These are phyloP conservation scores for Dendroctonus ponderosae DNA, from an alignment of 1,140 invertebrate species.

Conservation along the genomic window DNA sequence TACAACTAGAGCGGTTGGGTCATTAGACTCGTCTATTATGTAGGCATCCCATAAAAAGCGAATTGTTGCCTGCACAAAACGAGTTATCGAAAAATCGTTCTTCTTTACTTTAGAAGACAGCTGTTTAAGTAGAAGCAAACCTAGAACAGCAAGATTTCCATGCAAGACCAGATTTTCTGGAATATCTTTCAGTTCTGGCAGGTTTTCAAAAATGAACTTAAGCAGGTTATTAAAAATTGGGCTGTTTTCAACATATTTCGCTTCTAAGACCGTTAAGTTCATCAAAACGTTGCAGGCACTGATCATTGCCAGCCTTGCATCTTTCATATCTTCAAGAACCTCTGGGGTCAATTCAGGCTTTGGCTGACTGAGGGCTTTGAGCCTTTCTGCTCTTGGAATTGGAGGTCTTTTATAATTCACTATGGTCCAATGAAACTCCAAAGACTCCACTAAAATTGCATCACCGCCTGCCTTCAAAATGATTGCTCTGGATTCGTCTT, in stretches of 20 bases:
- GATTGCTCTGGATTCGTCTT: conserved; percentile 81
- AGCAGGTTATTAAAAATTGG: conserved; percentile 73
- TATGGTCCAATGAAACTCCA: conserved; percentile 82
- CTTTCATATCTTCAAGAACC: conserved; percentile 75
- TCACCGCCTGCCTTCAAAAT: conserved; percentile 77
- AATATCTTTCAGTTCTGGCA: conserved; percentile 81
- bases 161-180: conserved; percentile 80
- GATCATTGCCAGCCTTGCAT: conserved; percentile 77
- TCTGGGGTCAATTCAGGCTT: conserved; percentile 70
- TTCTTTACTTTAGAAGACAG: conserved; percentile 77
- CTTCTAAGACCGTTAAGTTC: conserved; percentile 86
- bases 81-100: conserved; percentile 82
- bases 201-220: conserved; percentile 82
- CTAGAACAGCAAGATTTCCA: conserved; percentile 80
- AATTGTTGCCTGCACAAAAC: conserved; percentile 84
- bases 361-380: conserved; percentile 70
- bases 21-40: conserved; percentile 81
- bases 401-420: conserved; percentile 81
- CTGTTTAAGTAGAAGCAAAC: conserved; percentile 79
- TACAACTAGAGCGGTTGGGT: conserved; percentile 75
- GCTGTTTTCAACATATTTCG: conserved; percentile 75
- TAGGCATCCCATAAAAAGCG: conserved; percentile 91
- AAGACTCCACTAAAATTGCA: conserved; percentile 73
- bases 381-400: conserved; percentile 72
- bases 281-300: conserved; percentile 89